A percentile compares a stretch with the other conserved stretches of the same genome.
phyloP scores from a whole-genome alignment of 2,888 invertebrate genomes.

The Dasysyrphus tricinctus region DNA sequence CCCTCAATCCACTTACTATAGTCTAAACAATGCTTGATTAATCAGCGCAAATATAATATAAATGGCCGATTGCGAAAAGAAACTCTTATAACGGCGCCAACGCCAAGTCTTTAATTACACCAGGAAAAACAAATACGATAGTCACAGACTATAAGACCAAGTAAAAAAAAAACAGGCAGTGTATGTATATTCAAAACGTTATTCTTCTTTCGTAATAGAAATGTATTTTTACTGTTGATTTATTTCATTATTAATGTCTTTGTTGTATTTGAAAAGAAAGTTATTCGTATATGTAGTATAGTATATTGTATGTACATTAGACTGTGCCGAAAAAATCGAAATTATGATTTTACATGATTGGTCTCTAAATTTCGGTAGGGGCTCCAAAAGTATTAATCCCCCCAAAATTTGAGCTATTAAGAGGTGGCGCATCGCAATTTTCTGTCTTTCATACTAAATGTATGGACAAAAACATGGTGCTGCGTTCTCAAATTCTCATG shows the following conservation, averaged over 20 bases:
- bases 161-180: background rate
- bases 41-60: constrained; percentile 23
- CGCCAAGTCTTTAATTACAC: constrained; percentile 13
- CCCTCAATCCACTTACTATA: background rate
- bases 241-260: background rate
- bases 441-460: too few relatives aligned
- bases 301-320: too few relatives aligned
- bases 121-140: constrained; percentile 5
- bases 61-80: constrained; percentile 2
- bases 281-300: background rate
- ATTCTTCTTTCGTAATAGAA: background rate
- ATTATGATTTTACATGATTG: too few relatives aligned
- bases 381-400: too few relatives aligned
- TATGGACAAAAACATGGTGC: too few relatives aligned
- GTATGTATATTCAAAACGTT: background rate
- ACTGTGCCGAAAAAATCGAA: too few relatives aligned
- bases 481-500: too few relatives aligned
- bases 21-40: constrained; percentile 44
- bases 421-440: too few relatives aligned
- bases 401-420: too few relatives aligned
- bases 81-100: background rate
- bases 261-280: background rate
- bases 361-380: too few relatives aligned
- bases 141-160: background rate
- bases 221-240: constrained; percentile 8